Evolutionary conservation across 37 sponge, comb jelly and placozoan genomes (phyloP).

Genomic region (Crambe crambe): DNA sequence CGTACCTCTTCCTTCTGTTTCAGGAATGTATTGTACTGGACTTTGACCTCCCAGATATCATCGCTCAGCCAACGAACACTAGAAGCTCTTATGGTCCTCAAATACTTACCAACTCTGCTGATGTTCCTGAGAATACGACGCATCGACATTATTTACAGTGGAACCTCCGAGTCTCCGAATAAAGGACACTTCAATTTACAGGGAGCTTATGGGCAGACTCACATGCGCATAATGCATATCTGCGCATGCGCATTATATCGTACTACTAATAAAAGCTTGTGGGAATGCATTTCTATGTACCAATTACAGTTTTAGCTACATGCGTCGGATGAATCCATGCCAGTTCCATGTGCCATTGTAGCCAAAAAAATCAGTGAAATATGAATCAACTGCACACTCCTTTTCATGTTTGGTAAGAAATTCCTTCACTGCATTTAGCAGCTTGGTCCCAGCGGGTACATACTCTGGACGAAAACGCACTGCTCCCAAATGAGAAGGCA

Average conservation of each 20-base stretch:
- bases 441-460: neutral
- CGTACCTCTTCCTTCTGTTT: neutral
- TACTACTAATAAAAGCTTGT: neutral
- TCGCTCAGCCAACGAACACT: no score
- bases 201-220: no score
- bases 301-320: slow-evolving; percentile 2
- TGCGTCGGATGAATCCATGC: slow-evolving; percentile 50
- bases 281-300: neutral
- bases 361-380: slow-evolving; percentile 61
- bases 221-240: no score
- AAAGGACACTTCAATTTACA: no score
- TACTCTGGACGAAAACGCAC: neutral
- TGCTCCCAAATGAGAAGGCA: slow-evolving; percentile 11
- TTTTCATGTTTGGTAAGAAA: slow-evolving; percentile 39
- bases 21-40: no score
- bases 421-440: slow-evolving; percentile 19
- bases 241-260: no score
- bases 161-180: no score
- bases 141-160: no score
- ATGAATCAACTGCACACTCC: slow-evolving; percentile 44
- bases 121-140: no score
- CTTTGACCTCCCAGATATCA: no score
- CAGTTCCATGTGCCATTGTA: slow-evolving; percentile 59
- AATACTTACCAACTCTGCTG: no score
- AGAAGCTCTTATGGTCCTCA: no score